Base-by-base conservation (phyloP, 2,797 vertebrate species). In the Molothrus aeneus region DNA sequence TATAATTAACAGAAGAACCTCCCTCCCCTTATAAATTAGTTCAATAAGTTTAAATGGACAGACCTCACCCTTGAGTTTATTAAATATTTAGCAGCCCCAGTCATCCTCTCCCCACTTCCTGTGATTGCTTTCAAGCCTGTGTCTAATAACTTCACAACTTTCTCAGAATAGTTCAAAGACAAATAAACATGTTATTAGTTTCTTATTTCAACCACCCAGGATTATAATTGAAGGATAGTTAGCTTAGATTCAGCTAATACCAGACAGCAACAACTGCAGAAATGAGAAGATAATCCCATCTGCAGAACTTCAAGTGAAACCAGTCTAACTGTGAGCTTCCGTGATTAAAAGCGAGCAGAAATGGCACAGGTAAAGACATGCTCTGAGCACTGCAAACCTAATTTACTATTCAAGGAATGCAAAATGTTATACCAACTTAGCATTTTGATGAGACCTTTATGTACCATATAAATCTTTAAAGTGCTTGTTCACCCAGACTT, bases 401-500 rank as follows among this genome's bases (percentile, higher is more conserved):
- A 90, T 74, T 61, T 60, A 38, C 24, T 72, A 38, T 66, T 80
- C 54, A 47, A 70, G 8, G 42, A 85, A 50, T 65, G 32, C 32
- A 81, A 86, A 86, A 65, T 26, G n/a, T 60, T 86, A 80, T 5
- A 93, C 10, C 31, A 93, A 60, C 7, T 82, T 71, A 72, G 92
- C 79, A 90, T 86, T 54, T 68, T 74, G 38, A 89, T 94, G 72
- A 95, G 88, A 91, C 20, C 42, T 86, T 80, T 70, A 53, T 59
- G 88, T 6, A 88, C 28, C 54, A 59, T 29, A 64, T 59, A 78
- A 83, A 91, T 78, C 51, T 90, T 88, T 86, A 69, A 92, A 90
- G 14, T 56, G 51, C 42, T 69, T 79, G 22, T 83, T 91, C 92
- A 56, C 36, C 18, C 40, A 80, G 56, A 66, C n/a, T 77, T 34